Conservation (phyloP, 2,888 invertebrate species). For the Drosophila falleni region DNA sequence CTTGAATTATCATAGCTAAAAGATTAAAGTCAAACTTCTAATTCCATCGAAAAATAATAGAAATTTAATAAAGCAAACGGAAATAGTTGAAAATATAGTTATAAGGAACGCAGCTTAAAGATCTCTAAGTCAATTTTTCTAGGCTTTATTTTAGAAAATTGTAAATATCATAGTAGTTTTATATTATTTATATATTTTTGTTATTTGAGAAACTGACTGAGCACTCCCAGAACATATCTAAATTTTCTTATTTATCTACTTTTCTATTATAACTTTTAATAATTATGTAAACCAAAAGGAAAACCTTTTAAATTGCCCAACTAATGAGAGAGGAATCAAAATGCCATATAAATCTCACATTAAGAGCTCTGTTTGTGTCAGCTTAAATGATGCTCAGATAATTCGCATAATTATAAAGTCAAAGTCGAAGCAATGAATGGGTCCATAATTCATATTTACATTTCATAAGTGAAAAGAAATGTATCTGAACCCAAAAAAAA, state of each 20-base stretch:
- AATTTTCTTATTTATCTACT: too few relatives aligned
- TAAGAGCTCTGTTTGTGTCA: conserved; percentile 4
- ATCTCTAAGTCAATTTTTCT: too few relatives aligned
- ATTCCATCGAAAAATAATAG: too few relatives aligned
- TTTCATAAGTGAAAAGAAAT: conserved; percentile 9
- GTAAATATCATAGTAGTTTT: too few relatives aligned
- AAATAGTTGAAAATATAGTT: neutral
- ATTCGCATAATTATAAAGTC: conserved; percentile 4
- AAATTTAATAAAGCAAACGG: too few relatives aligned
- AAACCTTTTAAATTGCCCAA: neutral
- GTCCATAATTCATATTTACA: conserved; percentile 31
- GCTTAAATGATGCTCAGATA: neutral
- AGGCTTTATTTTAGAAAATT: too few relatives aligned
- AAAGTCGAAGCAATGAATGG: neutral
- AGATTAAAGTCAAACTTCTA: too few relatives aligned
- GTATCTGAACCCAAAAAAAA: neutral
- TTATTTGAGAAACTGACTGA: too few relatives aligned
- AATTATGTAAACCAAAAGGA: neutral
- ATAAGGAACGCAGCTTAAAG: neutral
- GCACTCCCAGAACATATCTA: too few relatives aligned
- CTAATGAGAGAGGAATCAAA: neutral
- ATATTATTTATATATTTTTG: too few relatives aligned
- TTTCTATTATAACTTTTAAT: too few relatives aligned
- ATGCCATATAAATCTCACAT: neutral
- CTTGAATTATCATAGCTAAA: too few relatives aligned